These are phyloP conservation scores for Nephrotoma appendiculata DNA, from an alignment of 2,888 invertebrate species.

Conservation along the genomic window DNA sequence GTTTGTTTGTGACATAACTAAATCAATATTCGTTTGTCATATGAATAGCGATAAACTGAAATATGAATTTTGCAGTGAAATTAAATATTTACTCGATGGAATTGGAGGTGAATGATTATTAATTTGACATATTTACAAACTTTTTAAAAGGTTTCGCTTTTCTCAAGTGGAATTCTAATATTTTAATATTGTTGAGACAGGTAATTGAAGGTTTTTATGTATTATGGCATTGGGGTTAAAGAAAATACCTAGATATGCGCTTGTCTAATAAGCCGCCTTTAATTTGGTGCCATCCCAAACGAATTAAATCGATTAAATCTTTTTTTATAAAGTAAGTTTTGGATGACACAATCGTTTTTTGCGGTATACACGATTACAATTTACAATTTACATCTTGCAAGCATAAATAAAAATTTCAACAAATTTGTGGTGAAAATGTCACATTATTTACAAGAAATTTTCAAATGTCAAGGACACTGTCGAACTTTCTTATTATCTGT, in stretches of 20 bases:
- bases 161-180: not conserved
- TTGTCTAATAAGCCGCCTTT: no score
- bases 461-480: not conserved
- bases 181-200: not conserved
- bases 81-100: not conserved
- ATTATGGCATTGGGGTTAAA: no score
- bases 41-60: not conserved
- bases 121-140: not conserved
- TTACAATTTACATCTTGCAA: not conserved
- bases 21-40: not conserved
- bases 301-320: no score
- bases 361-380: not conserved
- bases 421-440: not conserved
- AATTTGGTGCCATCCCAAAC: no score
- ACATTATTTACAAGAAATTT: not conserved
- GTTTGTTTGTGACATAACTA: not conserved
- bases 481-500: not conserved
- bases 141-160: not conserved
- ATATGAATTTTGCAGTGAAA: not conserved
- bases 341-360: not conserved
- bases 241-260: no score
- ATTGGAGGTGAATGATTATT: not conserved
- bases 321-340: no score
- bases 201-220: not conserved
- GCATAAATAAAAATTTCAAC: not conserved